Percentiles rank a stretch among this genome's conserved stretches.
Conservation (phyloP, 2,888 invertebrate species). For the Spodoptera picta region DNA sequence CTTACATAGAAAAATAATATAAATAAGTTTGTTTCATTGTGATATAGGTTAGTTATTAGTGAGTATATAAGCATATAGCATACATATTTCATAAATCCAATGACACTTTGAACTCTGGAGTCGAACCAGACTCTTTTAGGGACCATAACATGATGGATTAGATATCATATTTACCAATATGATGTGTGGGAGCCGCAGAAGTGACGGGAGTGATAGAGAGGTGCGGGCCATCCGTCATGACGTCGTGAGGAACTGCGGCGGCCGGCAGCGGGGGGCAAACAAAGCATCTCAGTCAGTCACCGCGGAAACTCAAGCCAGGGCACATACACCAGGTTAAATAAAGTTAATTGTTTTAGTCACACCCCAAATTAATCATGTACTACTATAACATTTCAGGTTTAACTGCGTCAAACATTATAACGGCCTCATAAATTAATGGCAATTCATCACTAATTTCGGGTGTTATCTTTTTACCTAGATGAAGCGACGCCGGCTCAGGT, state of each 20-base stretch:
- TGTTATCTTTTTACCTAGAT: conserved; percentile 25
- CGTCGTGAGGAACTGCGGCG: conserved; percentile 36
- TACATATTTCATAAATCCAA: no score
- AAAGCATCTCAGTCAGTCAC: conserved; percentile 40
- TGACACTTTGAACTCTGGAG: no score
- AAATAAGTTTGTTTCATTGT: no score
- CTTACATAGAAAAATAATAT: no score
- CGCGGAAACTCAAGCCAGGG: conserved; percentile 27
- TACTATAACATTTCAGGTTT: no score
- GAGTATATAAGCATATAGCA: no score
- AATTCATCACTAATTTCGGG: no score
- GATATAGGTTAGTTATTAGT: no score
- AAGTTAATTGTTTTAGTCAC: conserved; percentile 8
- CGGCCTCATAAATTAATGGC: no score
- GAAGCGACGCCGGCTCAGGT: conserved; percentile 5
- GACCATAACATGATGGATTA: neutral
- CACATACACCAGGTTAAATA: conserved; percentile 28
- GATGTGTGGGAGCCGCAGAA: conserved; percentile 38
- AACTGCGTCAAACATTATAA: no score
- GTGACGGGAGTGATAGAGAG: conserved; percentile 72
- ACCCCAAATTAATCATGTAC: no score
- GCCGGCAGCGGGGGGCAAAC: conserved; percentile 36
- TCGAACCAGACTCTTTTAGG: no score
- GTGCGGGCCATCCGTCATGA: conserved; percentile 53
- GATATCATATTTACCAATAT: conserved; percentile 40